Percentiles rank a stretch among this genome's conserved stretches.
Conservation (phyloP, 2,888 invertebrate species). For the Seira ritae region DNA sequence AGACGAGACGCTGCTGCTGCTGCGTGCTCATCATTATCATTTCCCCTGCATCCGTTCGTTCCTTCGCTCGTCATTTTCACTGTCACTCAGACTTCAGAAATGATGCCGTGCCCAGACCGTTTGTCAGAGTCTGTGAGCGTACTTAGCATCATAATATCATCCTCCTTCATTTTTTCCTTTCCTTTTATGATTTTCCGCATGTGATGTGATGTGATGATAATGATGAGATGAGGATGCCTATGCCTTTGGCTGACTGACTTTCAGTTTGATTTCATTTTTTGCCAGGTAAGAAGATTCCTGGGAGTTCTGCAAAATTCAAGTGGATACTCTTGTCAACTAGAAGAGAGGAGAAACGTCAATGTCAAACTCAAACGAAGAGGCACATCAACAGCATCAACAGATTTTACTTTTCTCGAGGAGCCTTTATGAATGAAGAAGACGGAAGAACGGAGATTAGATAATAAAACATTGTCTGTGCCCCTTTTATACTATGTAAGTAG, state of each 20-base stretch:
- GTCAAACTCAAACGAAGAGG: conserved; percentile 19
- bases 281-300: not conserved
- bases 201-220: not conserved
- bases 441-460: too few species aligned
- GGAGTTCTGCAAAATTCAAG: conserved; percentile 30
- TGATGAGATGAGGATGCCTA: not conserved
- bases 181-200: conserved; percentile 18
- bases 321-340: conserved; percentile 40
- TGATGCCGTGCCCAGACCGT: conserved; percentile 11
- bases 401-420: too few species aligned
- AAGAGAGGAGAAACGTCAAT: conserved; percentile 30
- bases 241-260: conserved; percentile 9
- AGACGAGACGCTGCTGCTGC: conserved; percentile 14
- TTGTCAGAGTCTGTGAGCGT: not conserved
- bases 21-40: conserved; percentile 16
- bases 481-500: too few species aligned
- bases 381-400: too few species aligned
- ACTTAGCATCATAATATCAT: not conserved
- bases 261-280: conserved; percentile 22
- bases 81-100: conserved; percentile 17
- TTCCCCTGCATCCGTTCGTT: conserved; percentile 31
- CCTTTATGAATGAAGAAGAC: too few species aligned
- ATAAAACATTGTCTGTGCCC: too few species aligned
- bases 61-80: conserved; percentile 25
- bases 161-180: not conserved